Percentiles rank a stretch among this genome's conserved stretches.
Conservation (phyloP, 2,888 invertebrate genomes). For the Microctonus aethiopoides region DNA sequence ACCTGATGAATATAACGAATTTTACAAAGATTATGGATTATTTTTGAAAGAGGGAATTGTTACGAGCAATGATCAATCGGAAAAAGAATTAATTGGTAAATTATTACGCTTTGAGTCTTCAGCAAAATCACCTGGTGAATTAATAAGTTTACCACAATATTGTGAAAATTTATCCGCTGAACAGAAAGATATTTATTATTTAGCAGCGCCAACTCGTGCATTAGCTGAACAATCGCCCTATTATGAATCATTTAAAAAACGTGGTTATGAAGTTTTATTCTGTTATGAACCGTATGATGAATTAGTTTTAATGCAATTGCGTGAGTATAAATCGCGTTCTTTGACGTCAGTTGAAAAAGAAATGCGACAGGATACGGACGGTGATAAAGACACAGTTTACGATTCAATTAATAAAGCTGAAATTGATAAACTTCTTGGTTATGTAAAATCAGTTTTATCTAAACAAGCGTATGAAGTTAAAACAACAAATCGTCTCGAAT, state of each 20-base stretch:
- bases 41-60: conserved; percentile 97
- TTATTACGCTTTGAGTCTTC: conserved; percentile 94
- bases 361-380: conserved; percentile 79
- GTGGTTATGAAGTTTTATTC: conserved; percentile 91
- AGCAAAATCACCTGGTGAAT: conserved; percentile 75
- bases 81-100: conserved; percentile 92
- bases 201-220: conserved; percentile 93
- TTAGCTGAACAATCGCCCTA: conserved; percentile 96
- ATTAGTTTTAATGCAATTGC: conserved; percentile 89
- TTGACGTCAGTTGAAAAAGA: conserved; percentile 94
- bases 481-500: conserved; percentile 84
- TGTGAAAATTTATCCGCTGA: conserved; percentile 79
- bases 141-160: conserved; percentile 86
- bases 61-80: conserved; percentile 80
- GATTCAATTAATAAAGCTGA: conserved; percentile 79
- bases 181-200: conserved; percentile 89
- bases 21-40: conserved; percentile 91
- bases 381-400: conserved; percentile 68
- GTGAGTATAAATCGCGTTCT: conserved; percentile 80
- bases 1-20: conserved; percentile 81
- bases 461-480: conserved; percentile 87
- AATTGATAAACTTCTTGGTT: conserved; percentile 81
- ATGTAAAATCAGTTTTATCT: conserved; percentile 80
- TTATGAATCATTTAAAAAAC: conserved; percentile 89
- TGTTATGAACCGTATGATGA: conserved; percentile 98